Evolutionary conservation across 2,797 vertebrate species (phyloP).

Genomic region (Otus scops): DNA sequence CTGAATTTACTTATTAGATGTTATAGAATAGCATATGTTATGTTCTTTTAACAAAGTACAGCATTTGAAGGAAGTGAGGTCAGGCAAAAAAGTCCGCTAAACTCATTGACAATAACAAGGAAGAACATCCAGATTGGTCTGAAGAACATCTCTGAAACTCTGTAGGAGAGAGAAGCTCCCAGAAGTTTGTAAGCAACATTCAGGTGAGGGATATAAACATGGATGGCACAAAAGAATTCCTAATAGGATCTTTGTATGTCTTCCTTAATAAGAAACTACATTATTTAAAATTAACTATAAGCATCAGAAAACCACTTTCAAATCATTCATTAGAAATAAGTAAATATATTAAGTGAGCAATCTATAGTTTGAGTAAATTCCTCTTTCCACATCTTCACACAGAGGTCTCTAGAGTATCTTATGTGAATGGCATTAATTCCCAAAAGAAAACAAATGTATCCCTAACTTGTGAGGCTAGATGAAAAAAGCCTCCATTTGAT

Average conservation of each 20-base stretch:
- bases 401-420: not conserved
- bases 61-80: not conserved
- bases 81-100: not conserved
- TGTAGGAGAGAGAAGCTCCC: not conserved
- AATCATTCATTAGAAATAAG: slow-evolving; percentile 27
- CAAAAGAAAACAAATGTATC: not conserved
- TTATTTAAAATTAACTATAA: not conserved
- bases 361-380: not conserved
- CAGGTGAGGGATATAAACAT: not conserved
- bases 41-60: not conserved
- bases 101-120: not conserved
- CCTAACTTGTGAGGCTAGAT: not conserved
- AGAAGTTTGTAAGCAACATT: not conserved
- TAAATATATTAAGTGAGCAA: not conserved
- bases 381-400: not conserved
- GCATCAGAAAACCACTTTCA: not conserved
- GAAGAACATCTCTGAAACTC: not conserved
- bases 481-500: not conserved
- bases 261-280: not conserved
- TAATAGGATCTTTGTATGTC: not conserved
- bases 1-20: not conserved
- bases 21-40: not conserved
- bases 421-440: not conserved
- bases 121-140: not conserved
- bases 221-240: not conserved